These are phyloP conservation scores for Urocolius indicus DNA, from an alignment of 2,113 vertebrate species.

Conservation along the genomic window DNA sequence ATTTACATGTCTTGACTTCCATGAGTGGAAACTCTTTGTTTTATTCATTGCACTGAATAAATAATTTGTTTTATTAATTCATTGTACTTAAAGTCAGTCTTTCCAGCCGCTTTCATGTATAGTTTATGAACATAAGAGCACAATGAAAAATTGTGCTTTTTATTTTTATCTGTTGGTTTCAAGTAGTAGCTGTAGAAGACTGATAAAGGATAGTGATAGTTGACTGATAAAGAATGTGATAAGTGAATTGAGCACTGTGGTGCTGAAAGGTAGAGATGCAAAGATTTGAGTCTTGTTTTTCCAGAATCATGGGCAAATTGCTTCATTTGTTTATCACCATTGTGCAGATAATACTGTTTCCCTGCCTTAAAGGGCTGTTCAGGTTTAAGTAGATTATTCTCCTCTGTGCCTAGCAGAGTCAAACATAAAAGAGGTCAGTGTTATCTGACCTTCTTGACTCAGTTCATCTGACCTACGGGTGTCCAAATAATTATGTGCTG, in stretches of 20 bases:
- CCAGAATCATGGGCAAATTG: neutral
- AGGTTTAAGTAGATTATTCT: neutral
- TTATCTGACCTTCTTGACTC: neutral
- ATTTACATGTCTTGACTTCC: neutral
- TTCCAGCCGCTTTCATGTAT: neutral
- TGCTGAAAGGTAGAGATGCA: neutral
- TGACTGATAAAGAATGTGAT: neutral
- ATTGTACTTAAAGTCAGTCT: neutral
- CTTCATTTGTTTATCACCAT: neutral
- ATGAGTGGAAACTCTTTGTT: neutral
- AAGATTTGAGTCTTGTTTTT: neutral
- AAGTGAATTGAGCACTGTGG: neutral
- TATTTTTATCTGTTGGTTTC: neutral
- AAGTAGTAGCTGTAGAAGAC: neutral
- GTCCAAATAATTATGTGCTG: neutral
- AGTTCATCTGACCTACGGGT: neutral
- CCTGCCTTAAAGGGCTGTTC: neutral
- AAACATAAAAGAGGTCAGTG: neutral
- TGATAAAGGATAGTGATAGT: neutral
- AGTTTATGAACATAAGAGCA: neutral
- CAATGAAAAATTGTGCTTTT: neutral
- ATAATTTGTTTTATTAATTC: slow-evolving; percentile 8
- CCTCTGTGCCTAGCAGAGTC: neutral
- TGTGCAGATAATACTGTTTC: neutral
- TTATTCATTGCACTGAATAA: slow-evolving; percentile 30